Base-by-base conservation (phyloP, 1,140 invertebrate species). In the Ceratina calcarata region DNA sequence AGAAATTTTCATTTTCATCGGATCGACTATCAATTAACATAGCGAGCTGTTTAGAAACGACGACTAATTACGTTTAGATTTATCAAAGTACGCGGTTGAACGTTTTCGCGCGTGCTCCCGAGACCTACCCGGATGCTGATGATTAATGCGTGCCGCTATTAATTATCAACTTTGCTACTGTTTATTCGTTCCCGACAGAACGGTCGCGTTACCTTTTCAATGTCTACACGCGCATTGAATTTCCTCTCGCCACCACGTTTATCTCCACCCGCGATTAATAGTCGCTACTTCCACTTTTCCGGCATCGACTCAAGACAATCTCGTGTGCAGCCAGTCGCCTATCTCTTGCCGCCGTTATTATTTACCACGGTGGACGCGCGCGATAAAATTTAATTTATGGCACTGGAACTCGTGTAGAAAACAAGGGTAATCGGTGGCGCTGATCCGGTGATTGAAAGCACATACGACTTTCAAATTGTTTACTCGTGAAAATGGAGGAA, bases 111-210 rank as follows among this genome's bases (percentile, higher is more conserved):
- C 74, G 20, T 60, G 66, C 45, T 55, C 18, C 58, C 57, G 27
- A 32, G 27, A 32, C n/a, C 32, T 51, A 16, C 37, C 0, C 55
- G 16, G 45, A 37, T 18, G 53, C 32, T 55, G 20, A 32, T 77
- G 74, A 77, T 70, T 77, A 77, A 77, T 77, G 57, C 66, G 15
- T 3, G n/a, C 16, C 24, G 6, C 74, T 37, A 77, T 77, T 70
- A 77, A 77, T 70, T 77, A 77, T 77, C 74, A 77, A 77, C 24
- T 70, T 77, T 53, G 74, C 51, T 69, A 45, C 66, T 69, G 45
- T 70, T 70, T 77, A 77, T 77, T 61, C 66, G n/a, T 45, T n/a
- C 32, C 22, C 22, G 74, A 60, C 65, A 27, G 37, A 22, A 22
- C 27, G 13, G 8, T 18, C 18, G 18, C 7, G 13, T n/a, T 16